Percentiles rank a stretch among this genome's conserved stretches.
phyloP scores from a whole-genome alignment of 2,797 vertebrate species.

The Poecile montanus region DNA sequence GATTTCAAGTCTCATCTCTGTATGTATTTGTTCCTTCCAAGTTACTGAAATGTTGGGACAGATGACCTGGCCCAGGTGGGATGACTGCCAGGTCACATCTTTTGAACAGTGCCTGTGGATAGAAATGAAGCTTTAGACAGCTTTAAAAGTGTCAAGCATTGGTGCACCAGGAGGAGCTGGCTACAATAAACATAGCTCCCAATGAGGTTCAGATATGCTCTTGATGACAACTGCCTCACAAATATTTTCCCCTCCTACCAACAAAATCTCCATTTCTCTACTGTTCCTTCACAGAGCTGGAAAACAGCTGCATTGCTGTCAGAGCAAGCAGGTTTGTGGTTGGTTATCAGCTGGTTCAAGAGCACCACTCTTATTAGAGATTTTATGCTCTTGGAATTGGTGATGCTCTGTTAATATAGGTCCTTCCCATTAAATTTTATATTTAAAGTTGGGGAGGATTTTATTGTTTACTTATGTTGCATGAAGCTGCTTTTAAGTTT shows the following conservation, averaged over 20 bases:
- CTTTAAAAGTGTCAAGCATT: not conserved
- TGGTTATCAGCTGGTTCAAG: not conserved
- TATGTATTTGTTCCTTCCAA: not conserved
- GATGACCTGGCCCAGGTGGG: not conserved
- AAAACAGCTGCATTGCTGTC: not conserved
- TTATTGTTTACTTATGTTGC: not conserved
- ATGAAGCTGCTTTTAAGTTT: conserved; percentile 7
- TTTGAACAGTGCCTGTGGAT: not conserved
- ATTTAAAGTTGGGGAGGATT: not conserved
- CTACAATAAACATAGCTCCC: not conserved
- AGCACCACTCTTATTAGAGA: not conserved
- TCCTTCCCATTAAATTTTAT: not conserved
- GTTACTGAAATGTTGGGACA: not conserved
- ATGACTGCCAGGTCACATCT: not conserved
- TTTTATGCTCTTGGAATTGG: not conserved
- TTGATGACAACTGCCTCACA: not conserved
- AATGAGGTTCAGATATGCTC: not conserved
- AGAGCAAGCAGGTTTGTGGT: not conserved
- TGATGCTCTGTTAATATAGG: not conserved
- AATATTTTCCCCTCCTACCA: not conserved
- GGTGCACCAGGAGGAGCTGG: not conserved
- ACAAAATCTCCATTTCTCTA: not conserved
- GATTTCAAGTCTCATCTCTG: not conserved
- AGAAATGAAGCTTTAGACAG: not conserved
- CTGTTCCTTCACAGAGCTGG: not conserved